Conservation (phyloP, 2,113 vertebrate genomes). For the Pelusios castaneus region DNA sequence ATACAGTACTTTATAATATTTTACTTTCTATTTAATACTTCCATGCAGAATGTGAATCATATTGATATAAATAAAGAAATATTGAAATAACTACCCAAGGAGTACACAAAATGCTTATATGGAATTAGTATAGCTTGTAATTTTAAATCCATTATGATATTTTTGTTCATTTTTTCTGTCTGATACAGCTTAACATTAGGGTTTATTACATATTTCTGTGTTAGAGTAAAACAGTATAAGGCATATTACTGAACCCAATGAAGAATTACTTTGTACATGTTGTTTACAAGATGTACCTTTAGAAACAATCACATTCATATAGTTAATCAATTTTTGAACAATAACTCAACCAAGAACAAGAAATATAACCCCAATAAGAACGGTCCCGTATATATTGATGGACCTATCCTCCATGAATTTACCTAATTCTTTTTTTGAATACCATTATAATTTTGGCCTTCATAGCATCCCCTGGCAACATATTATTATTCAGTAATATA, state of each 20-base stretch:
- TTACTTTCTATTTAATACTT: not conserved
- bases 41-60: not conserved
- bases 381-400: no score
- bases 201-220: not conserved
- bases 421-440: no score
- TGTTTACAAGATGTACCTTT: not conserved
- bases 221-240: not conserved
- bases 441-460: no score
- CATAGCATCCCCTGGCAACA: no score
- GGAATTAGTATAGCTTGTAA: not conserved
- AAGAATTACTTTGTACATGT: not conserved
- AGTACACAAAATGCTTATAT: not conserved
- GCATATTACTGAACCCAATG: not conserved
- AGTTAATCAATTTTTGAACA: not conserved
- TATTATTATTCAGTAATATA: not conserved
- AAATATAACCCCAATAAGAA: not conserved
- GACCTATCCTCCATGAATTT: no score
- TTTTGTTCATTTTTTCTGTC: not conserved
- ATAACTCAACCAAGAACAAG: not conserved
- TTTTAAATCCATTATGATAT: not conserved
- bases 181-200: not conserved
- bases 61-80: not conserved
- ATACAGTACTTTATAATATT: not conserved
- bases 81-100: not conserved
- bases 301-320: not conserved